Evolutionary conservation across 2,113 vertebrate genomes (phyloP).

Genomic region (Caretta caretta): DNA sequence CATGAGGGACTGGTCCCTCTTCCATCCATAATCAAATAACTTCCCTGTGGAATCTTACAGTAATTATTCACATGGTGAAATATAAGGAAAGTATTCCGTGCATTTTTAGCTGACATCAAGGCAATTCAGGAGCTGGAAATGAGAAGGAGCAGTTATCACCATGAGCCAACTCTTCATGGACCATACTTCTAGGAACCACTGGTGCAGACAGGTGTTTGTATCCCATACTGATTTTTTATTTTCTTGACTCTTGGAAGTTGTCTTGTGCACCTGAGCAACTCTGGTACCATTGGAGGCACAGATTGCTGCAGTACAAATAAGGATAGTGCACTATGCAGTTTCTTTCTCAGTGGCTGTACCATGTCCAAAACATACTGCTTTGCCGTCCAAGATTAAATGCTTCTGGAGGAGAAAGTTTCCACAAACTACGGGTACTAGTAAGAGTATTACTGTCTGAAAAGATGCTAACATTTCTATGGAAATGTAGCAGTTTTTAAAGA

Average conservation of each 20-base stretch:
- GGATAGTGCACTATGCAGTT: accelerated
- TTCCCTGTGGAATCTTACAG: neutral
- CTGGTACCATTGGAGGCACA: neutral
- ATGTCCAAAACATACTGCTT: neutral
- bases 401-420: neutral
- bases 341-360: neutral
- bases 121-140: accelerated
- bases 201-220: neutral
- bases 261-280: neutral
- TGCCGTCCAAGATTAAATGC: accelerated
- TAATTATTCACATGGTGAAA: neutral
- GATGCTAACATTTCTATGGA: neutral
- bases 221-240: accelerated
- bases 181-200: neutral
- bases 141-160: neutral
- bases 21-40: neutral
- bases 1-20: accelerated
- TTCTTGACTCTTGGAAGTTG: neutral
- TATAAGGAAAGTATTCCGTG: neutral
- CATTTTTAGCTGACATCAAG: neutral
- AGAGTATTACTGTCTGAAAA: neutral
- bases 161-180: accelerated
- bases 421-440: neutral
- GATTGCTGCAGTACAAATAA: neutral
- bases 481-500: neutral